Percentiles rank a stretch among this genome's conserved stretches.
These are phyloP conservation scores for Cylindroiulus punctatus DNA, from an alignment of 2,888 invertebrate species.

Conservation along the genomic window DNA sequence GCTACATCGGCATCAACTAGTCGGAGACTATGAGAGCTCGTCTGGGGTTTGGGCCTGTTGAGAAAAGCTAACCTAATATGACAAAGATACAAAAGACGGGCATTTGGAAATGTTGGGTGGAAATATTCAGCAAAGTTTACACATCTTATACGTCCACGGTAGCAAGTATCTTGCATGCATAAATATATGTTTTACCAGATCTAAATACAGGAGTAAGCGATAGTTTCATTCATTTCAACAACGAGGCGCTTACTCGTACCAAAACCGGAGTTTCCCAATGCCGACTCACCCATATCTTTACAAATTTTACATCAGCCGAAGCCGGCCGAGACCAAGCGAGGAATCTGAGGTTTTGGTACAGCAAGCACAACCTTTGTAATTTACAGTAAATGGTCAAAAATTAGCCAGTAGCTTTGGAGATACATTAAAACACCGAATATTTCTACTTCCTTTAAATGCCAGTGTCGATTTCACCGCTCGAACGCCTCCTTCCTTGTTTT, in stretches of 20 bases:
- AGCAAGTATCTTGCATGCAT: slow-evolving; percentile 39
- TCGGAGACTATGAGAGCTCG: slow-evolving; percentile 12
- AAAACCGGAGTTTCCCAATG: neutral
- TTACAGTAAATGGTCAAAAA: slow-evolving; percentile 45
- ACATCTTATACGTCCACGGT: slow-evolving; percentile 33
- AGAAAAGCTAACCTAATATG: slow-evolving; percentile 36
- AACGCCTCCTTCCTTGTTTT: neutral
- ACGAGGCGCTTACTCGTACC: neutral
- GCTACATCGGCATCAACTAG: slow-evolving; percentile 24
- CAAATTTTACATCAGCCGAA: neutral
- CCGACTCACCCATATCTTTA: neutral
- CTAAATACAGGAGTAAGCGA: slow-evolving; percentile 33
- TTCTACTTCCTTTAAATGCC: slow-evolving; percentile 3
- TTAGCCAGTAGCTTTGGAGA: neutral
- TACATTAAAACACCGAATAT: slow-evolving; percentile 38
- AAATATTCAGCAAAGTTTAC: slow-evolving; percentile 47
- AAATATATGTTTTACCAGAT: slow-evolving; percentile 29
- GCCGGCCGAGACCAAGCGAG: neutral
- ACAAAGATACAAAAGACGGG: slow-evolving; percentile 35
- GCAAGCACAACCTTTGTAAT: slow-evolving; percentile 14
- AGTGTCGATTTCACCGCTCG: slow-evolving; percentile 24
- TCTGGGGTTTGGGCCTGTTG: slow-evolving; percentile 14
- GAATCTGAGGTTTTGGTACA: neutral
- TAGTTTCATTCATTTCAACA: slow-evolving; percentile 16
- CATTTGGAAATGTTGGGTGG: neutral